Evolutionary conservation across 2,797 vertebrate species (phyloP), one percentile per base, ranked within the genome.

Genomic region (Rachycentron canadum): DNA sequence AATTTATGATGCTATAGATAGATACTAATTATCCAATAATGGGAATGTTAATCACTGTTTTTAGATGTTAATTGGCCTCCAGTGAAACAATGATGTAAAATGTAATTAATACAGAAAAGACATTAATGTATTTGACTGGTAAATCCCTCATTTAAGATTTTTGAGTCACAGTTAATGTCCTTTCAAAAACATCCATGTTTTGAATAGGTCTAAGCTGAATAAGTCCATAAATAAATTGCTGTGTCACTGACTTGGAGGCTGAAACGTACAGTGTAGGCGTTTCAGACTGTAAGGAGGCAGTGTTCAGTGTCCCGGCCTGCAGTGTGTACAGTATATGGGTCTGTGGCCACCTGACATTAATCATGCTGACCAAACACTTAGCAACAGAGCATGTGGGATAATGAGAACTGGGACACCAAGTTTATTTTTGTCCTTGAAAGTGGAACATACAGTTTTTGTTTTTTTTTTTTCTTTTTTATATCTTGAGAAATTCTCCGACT

Each of bases 391-490:
- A 57, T 63, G 76, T 23, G 60, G 69, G 69, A 62, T 70, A 72
- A 82, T 62, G 41, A 75, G 79, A 93, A 91, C 75, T 90, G 79
- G 91, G 89, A 47, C 88, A 57, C 55, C 0, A 12, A 12, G 77
- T 85, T 91, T 94, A 94, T 92, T 93, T 92, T 73, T 64, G 86
- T 84, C 88, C 23, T 69, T 81, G 50, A 66, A 92, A 92, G 85
- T 89, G 80, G 89, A 80, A 82, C 87, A 86, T 57, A 36, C 50
- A 23, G 16, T 45, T 8, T 26, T 23, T 63, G 14, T 50, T 36
- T 17, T 38, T 64, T 26, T 65, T 58, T 56, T 28, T 61, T 64
- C 21, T 68, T 59, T 67, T 79, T 74, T 28, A 23, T 28, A 61
- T 73, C 57, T 73, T 49, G 57, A 78, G 55, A 83, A 88, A 82